Conservation (phyloP, 92 coral and sea anemone species). For the Montipora capitata region DNA sequence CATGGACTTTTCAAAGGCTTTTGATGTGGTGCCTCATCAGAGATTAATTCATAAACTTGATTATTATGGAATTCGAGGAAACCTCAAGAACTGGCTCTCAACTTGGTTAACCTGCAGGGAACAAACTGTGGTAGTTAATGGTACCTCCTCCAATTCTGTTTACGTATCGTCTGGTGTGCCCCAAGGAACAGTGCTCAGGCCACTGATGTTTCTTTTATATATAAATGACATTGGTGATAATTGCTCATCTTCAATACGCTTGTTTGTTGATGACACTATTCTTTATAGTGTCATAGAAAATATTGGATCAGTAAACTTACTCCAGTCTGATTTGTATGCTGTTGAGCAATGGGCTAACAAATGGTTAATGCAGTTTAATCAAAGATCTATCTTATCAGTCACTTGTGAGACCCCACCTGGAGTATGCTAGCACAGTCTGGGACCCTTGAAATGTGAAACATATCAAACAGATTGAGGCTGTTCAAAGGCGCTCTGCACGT, state of each 20-base stretch:
- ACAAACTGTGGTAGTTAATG: conserved; percentile 27
- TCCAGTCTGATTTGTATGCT: background rate
- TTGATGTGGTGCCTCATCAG: conserved; percentile 40
- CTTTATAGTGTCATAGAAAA: background rate
- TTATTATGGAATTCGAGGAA: conserved; percentile 48
- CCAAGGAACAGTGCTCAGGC: conserved; percentile 36
- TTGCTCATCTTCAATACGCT: background rate
- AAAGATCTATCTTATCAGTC: no score
- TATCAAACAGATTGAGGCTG: conserved; percentile 30
- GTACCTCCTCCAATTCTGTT: conserved; percentile 4
- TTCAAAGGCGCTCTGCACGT: conserved; percentile 55
- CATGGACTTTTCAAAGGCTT: conserved; percentile 48
- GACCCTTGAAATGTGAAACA: conserved; percentile 49
- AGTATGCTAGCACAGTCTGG: conserved; percentile 28
- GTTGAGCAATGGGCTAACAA: background rate
- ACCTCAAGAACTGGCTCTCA: background rate
- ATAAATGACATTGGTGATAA: background rate
- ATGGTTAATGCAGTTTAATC: no score
- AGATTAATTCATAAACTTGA: conserved; percentile 27
- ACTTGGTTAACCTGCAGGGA: conserved; percentile 45
- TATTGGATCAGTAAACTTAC: background rate
- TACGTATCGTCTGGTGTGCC: conserved; percentile 48
- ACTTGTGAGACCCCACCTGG: no score
- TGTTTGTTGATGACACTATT: background rate
- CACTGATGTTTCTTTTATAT: background rate